Evolutionary conservation across 2,888 invertebrate genomes (phyloP), one percentile per base, ranked within the genome.

Genomic region (Saturnia japonica): DNA sequence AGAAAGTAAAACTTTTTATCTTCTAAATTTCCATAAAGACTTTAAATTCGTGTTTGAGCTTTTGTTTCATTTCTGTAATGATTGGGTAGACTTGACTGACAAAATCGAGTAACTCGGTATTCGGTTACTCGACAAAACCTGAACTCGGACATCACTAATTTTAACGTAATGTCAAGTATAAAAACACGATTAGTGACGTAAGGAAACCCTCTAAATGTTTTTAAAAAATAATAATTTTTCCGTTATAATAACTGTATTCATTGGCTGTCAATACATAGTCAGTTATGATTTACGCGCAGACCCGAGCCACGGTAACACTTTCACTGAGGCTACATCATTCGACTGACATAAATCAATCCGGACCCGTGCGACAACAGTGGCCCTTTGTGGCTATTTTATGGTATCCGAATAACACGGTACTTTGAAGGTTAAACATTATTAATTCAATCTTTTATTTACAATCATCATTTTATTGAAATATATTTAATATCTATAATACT

Each of bases 251-350:
- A 85, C 81, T 77, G 85, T 85, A 89, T 91, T 91, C 89, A 91
- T 86, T 80, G 82, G 85, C 88, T 93, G 93, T 93, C 93, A 93
- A 93, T 91, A 91, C 89, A 88, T 80, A 78, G 78, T 74, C 80
- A 76, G 80, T 79, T 88, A 89, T 92, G 91, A 92, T 92, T 91
- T 91, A 92, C 90, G 88, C 80, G 80, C 79, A 73, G 76, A 22
- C n/a, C 54, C n/a, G 22, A 11, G 73, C 77, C 74, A 25, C 34
- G 71, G 74, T 84, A 90, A 90, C 91, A 91, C 91, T 90, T 91
- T 91, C 90, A 83, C 90, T 87, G 82, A 74, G 75, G 77, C 78
- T 79, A 79, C 80, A 79, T 81, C 85, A 82, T 81, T 77, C 78
- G 45, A 73, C 74, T 74, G 73, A 88, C 90, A 93, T 93, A 93